phyloP scores from a whole-genome alignment of 2,113 vertebrate species.

The Eidolon helvum region DNA sequence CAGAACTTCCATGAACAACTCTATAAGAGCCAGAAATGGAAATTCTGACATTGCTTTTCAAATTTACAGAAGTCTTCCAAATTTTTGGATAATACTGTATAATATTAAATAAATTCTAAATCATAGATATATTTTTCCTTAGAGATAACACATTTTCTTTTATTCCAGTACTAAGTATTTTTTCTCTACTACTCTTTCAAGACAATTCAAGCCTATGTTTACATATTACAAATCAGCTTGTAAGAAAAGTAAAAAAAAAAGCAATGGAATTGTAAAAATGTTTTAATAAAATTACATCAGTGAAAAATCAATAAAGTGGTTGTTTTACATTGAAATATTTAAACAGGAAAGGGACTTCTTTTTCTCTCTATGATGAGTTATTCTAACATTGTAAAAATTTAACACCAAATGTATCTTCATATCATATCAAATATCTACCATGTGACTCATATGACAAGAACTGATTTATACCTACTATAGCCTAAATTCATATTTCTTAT shows the following conservation, averaged over 20 bases:
- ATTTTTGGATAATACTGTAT: background rate
- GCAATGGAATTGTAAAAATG: background rate
- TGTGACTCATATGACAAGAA: background rate
- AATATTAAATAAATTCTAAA: background rate
- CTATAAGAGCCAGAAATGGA: background rate
- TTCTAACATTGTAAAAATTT: background rate
- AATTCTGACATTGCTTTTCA: background rate
- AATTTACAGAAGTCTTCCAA: background rate
- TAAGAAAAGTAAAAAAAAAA: background rate
- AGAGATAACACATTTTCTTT: background rate
- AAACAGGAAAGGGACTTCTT: background rate
- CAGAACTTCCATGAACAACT: background rate
- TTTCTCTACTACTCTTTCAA: background rate
- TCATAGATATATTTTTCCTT: background rate
- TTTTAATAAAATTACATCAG: background rate
- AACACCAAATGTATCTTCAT: background rate
- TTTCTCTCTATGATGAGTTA: background rate
- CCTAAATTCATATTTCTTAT: background rate
- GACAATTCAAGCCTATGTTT: background rate
- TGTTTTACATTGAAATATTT: background rate
- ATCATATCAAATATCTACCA: background rate
- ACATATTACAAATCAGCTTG: background rate
- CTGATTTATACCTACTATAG: background rate
- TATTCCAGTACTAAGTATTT: background rate
- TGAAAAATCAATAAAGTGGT: background rate